phyloP scores from a whole-genome alignment of 2,888 invertebrate species.

The Dioctria rufipes region DNA sequence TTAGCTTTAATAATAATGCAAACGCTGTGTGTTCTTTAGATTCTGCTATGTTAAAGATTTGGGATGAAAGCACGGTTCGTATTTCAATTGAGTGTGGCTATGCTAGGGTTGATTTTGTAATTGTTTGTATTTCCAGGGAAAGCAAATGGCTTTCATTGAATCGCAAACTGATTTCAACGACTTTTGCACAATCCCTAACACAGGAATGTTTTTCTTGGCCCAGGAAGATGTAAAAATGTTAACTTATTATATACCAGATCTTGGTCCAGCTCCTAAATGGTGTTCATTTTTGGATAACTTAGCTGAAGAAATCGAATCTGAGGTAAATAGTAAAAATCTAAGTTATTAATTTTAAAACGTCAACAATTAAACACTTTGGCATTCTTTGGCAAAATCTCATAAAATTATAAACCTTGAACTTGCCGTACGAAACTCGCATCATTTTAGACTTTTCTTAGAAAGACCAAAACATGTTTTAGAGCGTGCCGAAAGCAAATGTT shows the following conservation, averaged over 20 bases:
- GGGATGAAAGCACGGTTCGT: constrained; percentile 88
- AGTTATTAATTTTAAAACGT: no score
- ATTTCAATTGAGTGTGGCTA: neutral
- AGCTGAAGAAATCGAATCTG: constrained; percentile 96
- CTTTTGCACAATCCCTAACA: constrained; percentile 89
- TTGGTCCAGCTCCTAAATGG: constrained; percentile 96
- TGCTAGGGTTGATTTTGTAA: neutral
- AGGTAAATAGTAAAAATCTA: constrained; percentile 67
- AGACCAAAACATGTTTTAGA: no score
- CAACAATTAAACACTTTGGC: no score
- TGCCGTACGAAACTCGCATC: no score
- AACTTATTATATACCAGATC: constrained; percentile 92
- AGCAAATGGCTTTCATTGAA: constrained; percentile 94
- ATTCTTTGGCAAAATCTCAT: no score
- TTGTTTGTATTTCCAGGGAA: constrained; percentile 77
- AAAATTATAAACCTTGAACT: no score
- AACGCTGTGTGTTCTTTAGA: constrained; percentile 93
- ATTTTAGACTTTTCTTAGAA: no score
- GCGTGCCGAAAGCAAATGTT: no score
- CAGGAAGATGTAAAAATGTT: constrained; percentile 96
- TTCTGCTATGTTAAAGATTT: constrained; percentile 88
- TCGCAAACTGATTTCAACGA: constrained; percentile 90
- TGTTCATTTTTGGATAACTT: constrained; percentile 96
- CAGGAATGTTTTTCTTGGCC: constrained; percentile 94
- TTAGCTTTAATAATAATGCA: constrained; percentile 87